Conservation (phyloP, 1,140 invertebrate species). For the Euwallacea similis region DNA sequence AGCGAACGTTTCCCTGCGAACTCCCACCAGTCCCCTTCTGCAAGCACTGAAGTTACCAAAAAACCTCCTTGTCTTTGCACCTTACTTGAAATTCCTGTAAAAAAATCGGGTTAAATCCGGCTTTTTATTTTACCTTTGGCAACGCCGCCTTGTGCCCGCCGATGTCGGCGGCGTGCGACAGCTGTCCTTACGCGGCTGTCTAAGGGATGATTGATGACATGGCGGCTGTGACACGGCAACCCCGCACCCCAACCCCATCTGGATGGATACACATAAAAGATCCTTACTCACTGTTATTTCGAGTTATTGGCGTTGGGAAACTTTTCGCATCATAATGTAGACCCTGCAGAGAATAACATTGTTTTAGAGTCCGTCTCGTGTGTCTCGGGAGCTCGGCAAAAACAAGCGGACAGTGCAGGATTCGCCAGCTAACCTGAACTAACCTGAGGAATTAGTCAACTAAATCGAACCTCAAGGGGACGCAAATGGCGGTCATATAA, state of each 20-base stretch:
- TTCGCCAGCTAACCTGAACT: not conserved
- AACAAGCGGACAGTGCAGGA: not conserved
- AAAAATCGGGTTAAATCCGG: no score
- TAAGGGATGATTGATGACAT: slow-evolving; percentile 36
- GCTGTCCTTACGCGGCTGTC: slow-evolving; percentile 36
- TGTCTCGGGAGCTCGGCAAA: no score
- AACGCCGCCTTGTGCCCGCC: slow-evolving; percentile 15
- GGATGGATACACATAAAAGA: slow-evolving; percentile 35
- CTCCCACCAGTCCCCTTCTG: no score
- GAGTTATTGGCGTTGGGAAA: slow-evolving; percentile 26
- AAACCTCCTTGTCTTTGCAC: no score
- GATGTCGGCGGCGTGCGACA: slow-evolving; percentile 29
- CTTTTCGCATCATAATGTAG: not conserved
- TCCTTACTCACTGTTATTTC: slow-evolving; percentile 35
- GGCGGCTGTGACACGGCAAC: slow-evolving; percentile 37
- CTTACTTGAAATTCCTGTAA: no score
- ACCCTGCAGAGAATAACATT: not conserved
- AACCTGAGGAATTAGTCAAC: not conserved
- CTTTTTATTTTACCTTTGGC: slow-evolving; percentile 3
- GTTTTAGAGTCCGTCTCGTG: not conserved
- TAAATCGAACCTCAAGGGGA: no score
- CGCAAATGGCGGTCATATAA: no score
- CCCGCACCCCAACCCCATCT: slow-evolving; percentile 35
- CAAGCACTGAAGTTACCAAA: no score
- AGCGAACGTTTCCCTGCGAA: no score